phyloP scores from a whole-genome alignment of 2,113 vertebrate species.

The Gyps fulvus region DNA sequence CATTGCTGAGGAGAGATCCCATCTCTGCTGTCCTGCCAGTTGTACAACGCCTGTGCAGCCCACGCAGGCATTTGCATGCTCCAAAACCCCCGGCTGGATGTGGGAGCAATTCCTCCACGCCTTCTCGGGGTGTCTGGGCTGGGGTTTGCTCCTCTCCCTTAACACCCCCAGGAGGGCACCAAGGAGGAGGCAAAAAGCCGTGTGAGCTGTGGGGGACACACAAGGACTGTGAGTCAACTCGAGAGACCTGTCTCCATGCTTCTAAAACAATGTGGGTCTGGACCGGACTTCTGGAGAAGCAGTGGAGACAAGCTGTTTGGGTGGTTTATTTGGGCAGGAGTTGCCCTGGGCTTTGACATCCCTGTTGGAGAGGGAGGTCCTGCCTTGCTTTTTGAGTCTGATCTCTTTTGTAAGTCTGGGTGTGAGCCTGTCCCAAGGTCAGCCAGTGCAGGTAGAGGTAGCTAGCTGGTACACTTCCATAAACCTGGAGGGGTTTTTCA shows the following conservation, averaged over 20 bases:
- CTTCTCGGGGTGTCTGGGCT: neutral
- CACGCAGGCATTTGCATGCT: neutral
- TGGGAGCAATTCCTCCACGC: rapidly evolving
- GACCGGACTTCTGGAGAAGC: neutral
- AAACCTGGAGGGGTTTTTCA: neutral
- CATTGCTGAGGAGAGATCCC: neutral
- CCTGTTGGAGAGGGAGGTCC: neutral
- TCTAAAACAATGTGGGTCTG: rapidly evolving
- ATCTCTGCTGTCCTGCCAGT: neutral
- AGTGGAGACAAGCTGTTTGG: rapidly evolving
- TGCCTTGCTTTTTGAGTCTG: neutral
- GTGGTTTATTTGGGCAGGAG: neutral
- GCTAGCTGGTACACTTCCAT: neutral
- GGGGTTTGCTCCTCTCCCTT: neutral
- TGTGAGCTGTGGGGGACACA: rapidly evolving
- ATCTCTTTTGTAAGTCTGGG: neutral
- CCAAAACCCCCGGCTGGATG: neutral
- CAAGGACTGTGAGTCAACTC: neutral
- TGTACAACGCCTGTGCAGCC: neutral
- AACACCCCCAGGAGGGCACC: too few species aligned
- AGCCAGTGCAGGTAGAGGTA: neutral
- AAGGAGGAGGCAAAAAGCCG: neutral
- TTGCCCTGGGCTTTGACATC: neutral
- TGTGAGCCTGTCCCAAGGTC: neutral
- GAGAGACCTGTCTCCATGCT: neutral